Evolutionary conservation across 2,888 invertebrate species (phyloP).

Genomic region (Norana najaformis): DNA sequence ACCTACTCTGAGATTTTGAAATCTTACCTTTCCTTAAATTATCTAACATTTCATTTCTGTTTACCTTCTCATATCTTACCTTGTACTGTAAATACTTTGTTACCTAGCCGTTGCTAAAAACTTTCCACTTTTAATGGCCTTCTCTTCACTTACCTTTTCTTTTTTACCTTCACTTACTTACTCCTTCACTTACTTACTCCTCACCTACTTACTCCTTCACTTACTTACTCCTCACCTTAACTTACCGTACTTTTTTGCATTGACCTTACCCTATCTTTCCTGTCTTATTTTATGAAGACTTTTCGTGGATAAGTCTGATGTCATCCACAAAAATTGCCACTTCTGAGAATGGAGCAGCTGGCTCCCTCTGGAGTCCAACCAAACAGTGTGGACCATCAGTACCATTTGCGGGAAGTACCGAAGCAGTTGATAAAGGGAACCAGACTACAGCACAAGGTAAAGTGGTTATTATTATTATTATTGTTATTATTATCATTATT

Average conservation of each 20-base stretch:
- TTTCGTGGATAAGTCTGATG: background rate
- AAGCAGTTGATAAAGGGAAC: background rate
- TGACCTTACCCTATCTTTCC: background rate
- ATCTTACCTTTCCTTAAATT: background rate
- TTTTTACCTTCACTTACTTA: no score
- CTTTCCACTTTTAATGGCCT: background rate
- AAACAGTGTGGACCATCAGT: background rate
- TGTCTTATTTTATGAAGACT: conserved; percentile 14
- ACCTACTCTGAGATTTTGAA: background rate
- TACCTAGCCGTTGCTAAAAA: background rate
- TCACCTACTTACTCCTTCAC: no score
- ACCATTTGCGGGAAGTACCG: background rate
- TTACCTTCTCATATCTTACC: background rate
- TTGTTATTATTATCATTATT: background rate
- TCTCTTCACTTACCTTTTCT: no score
- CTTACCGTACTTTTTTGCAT: no score
- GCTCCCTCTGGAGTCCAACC: background rate
- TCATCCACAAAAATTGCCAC: background rate
- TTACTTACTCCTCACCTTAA: no score
- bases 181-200: no score
- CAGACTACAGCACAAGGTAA: background rate
- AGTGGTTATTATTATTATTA: background rate
- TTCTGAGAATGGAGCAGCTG: background rate
- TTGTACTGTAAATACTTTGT: background rate
- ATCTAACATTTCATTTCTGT: background rate